Percentiles rank a stretch among this genome's conserved stretches.
These are phyloP conservation scores for Trachythela sp. DNA, from an alignment of 64 coral and sea anemone species.

Conservation along the genomic window DNA sequence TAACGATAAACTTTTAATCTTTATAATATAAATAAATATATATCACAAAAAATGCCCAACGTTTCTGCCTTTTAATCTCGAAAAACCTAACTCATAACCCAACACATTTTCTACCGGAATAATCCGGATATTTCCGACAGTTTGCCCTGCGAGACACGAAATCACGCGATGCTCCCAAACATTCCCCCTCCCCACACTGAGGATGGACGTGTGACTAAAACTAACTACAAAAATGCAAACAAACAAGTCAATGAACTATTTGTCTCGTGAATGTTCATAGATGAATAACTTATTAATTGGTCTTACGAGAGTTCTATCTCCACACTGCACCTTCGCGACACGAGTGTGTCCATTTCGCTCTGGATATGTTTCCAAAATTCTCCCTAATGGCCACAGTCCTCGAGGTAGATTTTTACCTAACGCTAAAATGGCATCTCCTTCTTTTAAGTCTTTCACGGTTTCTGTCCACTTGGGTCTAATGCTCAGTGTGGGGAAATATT, in stretches of 20 bases:
- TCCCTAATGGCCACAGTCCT: neutral
- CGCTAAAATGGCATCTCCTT: neutral
- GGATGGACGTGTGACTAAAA: neutral
- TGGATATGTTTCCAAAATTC: neutral
- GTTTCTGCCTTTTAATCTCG: too few relatives aligned
- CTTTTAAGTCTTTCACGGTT: slow-evolving; percentile 20
- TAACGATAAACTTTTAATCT: too few relatives aligned
- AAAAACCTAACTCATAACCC: too few relatives aligned
- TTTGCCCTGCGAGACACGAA: too few relatives aligned
- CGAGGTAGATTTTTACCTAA: neutral
- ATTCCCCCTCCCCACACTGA: neutral
- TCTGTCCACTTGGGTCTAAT: neutral
- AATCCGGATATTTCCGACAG: too few relatives aligned
- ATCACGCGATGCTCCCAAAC: too few relatives aligned
- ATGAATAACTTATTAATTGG: slow-evolving; percentile 45
- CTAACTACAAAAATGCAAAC: neutral
- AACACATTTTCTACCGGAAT: too few relatives aligned
- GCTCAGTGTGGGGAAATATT: neutral
- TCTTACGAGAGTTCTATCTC: slow-evolving; percentile 28
- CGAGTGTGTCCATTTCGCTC: slow-evolving; percentile 11
- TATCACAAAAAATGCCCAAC: too few relatives aligned
- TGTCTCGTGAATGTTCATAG: neutral
- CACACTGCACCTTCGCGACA: slow-evolving; percentile 33
- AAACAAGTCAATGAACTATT: neutral
- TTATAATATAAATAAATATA: too few relatives aligned